Percentiles rank a stretch among this genome's conserved stretches.
These are phyloP conservation scores for Lasioglossum morio DNA, from an alignment of 2,888 invertebrate species.

Conservation along the genomic window DNA sequence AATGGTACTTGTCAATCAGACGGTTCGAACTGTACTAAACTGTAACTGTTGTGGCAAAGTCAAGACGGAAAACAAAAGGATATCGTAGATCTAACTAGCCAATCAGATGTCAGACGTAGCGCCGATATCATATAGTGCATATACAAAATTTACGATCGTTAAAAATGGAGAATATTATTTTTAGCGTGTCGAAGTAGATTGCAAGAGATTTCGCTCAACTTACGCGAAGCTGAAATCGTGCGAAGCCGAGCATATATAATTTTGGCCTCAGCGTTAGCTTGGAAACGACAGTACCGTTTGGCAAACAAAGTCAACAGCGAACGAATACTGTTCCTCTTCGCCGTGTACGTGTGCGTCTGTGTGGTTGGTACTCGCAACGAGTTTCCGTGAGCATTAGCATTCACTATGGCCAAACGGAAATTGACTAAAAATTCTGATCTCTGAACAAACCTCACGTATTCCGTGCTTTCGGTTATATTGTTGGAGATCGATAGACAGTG, in stretches of 20 bases:
- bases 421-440: slow-evolving; percentile 10
- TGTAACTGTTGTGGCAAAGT: no score
- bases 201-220: no score
- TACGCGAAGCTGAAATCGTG: background rate
- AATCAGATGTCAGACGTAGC: no score
- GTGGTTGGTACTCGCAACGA: background rate
- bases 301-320: background rate
- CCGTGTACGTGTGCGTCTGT: no score
- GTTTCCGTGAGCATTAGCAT: background rate
- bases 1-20: no score
- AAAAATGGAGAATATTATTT: no score
- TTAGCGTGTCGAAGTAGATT: background rate
- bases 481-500: slow-evolving; percentile 9
- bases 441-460: background rate
- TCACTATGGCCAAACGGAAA: background rate
- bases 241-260: background rate
- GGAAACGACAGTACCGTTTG: background rate
- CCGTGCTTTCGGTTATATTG: background rate
- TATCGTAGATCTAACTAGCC: no score
- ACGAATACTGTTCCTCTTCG: background rate
- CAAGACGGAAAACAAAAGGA: no score
- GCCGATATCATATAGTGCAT: no score
- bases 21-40: no score
- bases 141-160: no score
- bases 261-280: background rate